Percentiles rank a stretch among this genome's conserved stretches.
These are phyloP conservation scores for Imbricaverruca yamaguchii DNA, from an alignment of 2,888 invertebrate genomes.

Conservation along the genomic window DNA sequence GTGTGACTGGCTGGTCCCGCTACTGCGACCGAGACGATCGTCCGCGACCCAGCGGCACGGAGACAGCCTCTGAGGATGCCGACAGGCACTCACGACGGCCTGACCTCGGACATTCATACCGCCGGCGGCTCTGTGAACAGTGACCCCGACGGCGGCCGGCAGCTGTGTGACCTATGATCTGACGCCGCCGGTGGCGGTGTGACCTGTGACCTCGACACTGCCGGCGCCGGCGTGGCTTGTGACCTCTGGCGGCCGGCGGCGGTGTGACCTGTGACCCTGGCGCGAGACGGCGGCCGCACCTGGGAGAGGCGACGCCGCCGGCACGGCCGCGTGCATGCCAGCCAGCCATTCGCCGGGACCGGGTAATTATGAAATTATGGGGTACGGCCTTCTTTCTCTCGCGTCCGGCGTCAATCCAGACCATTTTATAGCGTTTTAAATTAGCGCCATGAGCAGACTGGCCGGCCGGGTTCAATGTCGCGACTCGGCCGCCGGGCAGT, in stretches of 20 bases:
- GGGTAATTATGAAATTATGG: conserved; percentile 11
- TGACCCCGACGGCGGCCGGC: background rate
- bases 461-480: background rate
- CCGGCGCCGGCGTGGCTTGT: background rate
- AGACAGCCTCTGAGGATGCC: too few species aligned
- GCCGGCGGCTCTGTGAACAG: too few species aligned
- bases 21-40: too few species aligned
- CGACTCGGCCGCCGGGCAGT: too few species aligned
- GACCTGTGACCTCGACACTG: background rate
- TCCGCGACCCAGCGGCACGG: too few species aligned
- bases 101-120: too few species aligned
- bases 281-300: background rate
- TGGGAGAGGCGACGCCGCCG: background rate
- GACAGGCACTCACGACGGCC: too few species aligned
- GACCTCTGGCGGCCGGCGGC: background rate
- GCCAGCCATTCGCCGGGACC: background rate
- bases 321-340: background rate
- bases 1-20: too few species aligned
- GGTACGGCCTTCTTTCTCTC: conserved; percentile 7
- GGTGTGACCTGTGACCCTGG: background rate
- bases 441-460: background rate
- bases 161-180: background rate
- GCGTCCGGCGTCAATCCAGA: background rate
- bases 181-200: background rate
- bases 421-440: conserved; percentile 18